Base-by-base conservation (phyloP, 2,888 invertebrate species). In the Hylaea fasciaria region DNA sequence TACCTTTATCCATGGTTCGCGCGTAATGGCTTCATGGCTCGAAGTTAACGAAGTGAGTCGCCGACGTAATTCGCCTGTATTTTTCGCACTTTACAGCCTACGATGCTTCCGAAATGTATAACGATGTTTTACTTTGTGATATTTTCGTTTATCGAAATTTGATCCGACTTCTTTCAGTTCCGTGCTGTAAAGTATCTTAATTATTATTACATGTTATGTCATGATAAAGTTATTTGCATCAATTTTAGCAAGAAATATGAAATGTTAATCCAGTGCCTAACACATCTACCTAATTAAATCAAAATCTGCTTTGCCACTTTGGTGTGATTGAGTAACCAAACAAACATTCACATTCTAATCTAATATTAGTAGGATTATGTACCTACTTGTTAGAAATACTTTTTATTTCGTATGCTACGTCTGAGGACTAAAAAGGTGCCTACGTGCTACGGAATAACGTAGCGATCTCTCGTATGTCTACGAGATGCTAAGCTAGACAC, bases 401-500 rank as follows among this genome's bases (percentile, higher is more conserved):
- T n/a, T n/a, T n/a, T n/a, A n/a, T n/a, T 35, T 45, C 39, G 29
- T 32, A 43, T 35, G 16, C 50, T 57, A 61, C 44, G 55, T n/a
- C 43, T 52, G 39, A 47, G 22, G 3, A 22, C 22, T 22, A 22
- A 22, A 22, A 22, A 22, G 22, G 43, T 32, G 22, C 43, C 29
- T 8, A 43, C 8, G 32, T 22, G 28, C 60, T 60, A 41, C 37
- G 35, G 41, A 7, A 64, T 65, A 54, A 52, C 69, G 66, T 71
- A 66, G 70, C 58, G 53, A 49, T n/a, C n/a, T n/a, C n/a, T n/a
- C n/a, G n/a, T n/a, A n/a, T 67, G 67, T 72, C 69, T 72, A 76
- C 70, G 72, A 73, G 69, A 70, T 65, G 16, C 17, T 22, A 46
- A 35, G 22, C 5, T 22, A 22, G 35, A 51, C 43, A 50, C 71